Base-by-base conservation (phyloP, 2,113 vertebrate genomes). In the Lophotis ruficrista region DNA sequence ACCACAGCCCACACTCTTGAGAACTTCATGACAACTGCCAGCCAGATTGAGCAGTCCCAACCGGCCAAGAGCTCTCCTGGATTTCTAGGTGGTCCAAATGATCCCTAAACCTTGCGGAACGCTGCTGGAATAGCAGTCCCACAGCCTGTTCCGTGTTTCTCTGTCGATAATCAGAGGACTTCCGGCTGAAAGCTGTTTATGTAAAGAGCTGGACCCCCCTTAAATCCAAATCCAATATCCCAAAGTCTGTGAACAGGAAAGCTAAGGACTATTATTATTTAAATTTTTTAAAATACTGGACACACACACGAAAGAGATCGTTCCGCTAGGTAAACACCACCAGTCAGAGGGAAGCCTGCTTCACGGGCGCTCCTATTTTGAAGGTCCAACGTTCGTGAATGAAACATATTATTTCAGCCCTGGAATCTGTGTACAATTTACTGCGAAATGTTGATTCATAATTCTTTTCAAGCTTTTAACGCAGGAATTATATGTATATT, bases 371-470 rank as follows among this genome's bases (percentile, higher is more conserved):
- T 79, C 19, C 72, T 81, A 65, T 79, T 92, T 48, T 76, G 80
- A 91, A 84, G 65, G 60, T 30, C 51, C 35, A 57, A 10, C 45
- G 69, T 64, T 90, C 69, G 76, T 92, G 89, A 95, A 95, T 82
- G 77, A 90, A 94, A 66, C 10, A 17, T 43, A 7, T 37, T 64
- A 76, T 89, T 97, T 84, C 37, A 51, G 45, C 35, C 41, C 80
- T 90, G 37, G 56, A 80, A 87, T 90, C 65, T 84, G 82, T 91
- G 72, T 65, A 68, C 69, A 94, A 92, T 97, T 97, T 96, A 90
- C 93, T 66, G 70, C 47, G 72, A 95, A 97, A 90, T 86, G 71
- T 80, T 91, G 85, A 94, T 96, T 96, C 90, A 97, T 95, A 94
- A 87, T 94, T 93, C 94, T 94, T 81, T 47, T 69, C 71, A 66